These are phyloP conservation scores for Ganaspis brasiliensis DNA, from an alignment of 2,888 invertebrate genomes.

Conservation along the genomic window DNA sequence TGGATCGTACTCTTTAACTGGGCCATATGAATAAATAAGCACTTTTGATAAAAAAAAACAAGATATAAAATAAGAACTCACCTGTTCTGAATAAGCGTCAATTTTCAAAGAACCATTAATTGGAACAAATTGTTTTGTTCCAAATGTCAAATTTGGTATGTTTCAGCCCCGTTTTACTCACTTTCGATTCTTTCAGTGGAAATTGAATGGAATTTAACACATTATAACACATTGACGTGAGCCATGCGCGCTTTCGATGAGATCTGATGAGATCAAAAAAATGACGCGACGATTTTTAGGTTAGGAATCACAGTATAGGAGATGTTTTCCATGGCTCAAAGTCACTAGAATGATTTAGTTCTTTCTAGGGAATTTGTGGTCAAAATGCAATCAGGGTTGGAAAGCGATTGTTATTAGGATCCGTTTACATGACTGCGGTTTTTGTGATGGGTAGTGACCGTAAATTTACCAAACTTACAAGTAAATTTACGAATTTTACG, in stretches of 20 bases:
- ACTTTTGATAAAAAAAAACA: not conserved
- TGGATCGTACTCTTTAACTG: not conserved
- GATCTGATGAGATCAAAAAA: not conserved
- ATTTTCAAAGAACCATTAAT: not conserved
- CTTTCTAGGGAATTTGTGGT: too few species aligned
- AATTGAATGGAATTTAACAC: conserved; percentile 19
- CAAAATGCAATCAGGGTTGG: too few species aligned
- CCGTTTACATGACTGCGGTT: too few species aligned
- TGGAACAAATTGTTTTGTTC: not conserved
- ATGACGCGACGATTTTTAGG: not conserved
- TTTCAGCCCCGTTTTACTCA: too few species aligned
- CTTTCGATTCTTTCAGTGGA: not conserved
- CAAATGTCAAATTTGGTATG: too few species aligned
- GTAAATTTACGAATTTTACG: too few species aligned
- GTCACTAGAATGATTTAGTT: too few species aligned
- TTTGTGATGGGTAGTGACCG: too few species aligned
- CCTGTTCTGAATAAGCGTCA: not conserved
- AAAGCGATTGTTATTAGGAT: too few species aligned
- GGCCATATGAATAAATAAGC: not conserved
- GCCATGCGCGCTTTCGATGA: conserved; percentile 19
- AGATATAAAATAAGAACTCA: not conserved
- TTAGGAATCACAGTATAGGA: not conserved
- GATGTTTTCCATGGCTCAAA: too few species aligned
- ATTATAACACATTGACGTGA: not conserved
- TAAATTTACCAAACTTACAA: too few species aligned